Base-by-base conservation (phyloP, 2,888 invertebrate species). In the Dendrolimus pini region DNA sequence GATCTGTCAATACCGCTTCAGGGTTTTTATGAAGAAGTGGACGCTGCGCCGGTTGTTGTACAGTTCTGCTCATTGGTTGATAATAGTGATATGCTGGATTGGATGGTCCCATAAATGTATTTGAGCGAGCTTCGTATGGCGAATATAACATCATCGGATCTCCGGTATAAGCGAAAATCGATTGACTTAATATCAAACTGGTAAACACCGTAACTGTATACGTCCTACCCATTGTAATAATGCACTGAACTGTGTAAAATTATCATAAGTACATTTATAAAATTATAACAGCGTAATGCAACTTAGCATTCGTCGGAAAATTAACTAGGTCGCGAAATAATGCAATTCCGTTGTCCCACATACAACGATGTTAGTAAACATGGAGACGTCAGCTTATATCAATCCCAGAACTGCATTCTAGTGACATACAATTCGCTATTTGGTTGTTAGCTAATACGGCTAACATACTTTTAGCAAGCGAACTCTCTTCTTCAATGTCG, bases 351-450 rank as follows among this genome's bases (percentile, higher is more conserved):
- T 65, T 75, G 82, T 69, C 74, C 80, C 71, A 78, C 75, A 78
- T 80, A 73, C 64, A 67, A 68, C 65, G 41, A 70, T 71, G 71
- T 78, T 78, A 62, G 68, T 75, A 74, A 77, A 78, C 68, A 78
- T 47, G n/a, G 70, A 71, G 66, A 69, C 74, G 81, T 88, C 86
- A 89, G 83, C 88, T 89, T 72, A 89, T 82, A 74, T 89, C 82
- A 67, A 83, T 76, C 66, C 88, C 89, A 69, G 86, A 83, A 78
- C 77, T 82, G 75, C 90, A 90, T 68, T 88, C 86, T 62, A 89
- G 69, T 69, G 86, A 78, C 87, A 89, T 88, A 75, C 90, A 90
- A 76, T 85, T 76, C 42, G 90, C 88, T 66, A 90, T 83, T 72
- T 86, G 82, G 69, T 87, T 83, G 65, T 87, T 86, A 14, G 88